These are phyloP conservation scores for Salarias fasciatus DNA, from an alignment of 2,797 vertebrate genomes.

Conservation along the genomic window DNA sequence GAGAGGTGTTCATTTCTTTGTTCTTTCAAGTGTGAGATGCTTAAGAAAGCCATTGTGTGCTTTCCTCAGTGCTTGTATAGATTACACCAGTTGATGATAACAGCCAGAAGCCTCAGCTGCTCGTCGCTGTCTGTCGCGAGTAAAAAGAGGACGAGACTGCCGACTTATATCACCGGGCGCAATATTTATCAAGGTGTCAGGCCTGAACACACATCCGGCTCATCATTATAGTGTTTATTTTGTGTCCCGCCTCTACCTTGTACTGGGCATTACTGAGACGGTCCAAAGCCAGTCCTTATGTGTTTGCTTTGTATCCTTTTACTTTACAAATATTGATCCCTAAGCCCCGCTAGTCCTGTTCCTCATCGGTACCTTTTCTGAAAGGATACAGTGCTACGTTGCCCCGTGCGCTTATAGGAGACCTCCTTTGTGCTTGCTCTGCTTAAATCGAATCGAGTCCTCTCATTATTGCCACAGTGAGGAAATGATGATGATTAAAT, in stretches of 20 bases:
- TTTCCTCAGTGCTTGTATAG: conserved; percentile 4
- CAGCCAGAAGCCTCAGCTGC: conserved; percentile 20
- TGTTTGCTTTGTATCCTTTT: neutral
- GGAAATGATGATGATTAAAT: neutral
- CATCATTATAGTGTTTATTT: neutral
- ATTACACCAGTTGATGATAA: conserved; percentile 8
- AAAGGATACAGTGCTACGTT: neutral
- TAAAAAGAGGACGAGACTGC: conserved; percentile 14
- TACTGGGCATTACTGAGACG: no score
- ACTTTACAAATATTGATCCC: neutral
- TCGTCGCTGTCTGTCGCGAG: neutral
- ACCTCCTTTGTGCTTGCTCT: conserved; percentile 1
- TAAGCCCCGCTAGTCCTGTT: neutral
- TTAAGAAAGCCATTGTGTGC: conserved; percentile 22
- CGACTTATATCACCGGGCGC: neutral
- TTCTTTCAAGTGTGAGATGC: conserved; percentile 8
- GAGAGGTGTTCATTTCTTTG: conserved; percentile 10
- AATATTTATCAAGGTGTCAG: conserved; percentile 1
- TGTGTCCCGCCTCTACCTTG: neutral
- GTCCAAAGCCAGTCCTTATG: no score
- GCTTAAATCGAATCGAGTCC: conserved; percentile 26
- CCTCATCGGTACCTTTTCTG: neutral
- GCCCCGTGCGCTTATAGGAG: neutral
- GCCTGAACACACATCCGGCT: neutral
- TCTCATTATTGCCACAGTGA: neutral